Evolutionary conservation across 2,888 invertebrate species (phyloP), one percentile per base, ranked within the genome.

Genomic region (Bellardia pandia): DNA sequence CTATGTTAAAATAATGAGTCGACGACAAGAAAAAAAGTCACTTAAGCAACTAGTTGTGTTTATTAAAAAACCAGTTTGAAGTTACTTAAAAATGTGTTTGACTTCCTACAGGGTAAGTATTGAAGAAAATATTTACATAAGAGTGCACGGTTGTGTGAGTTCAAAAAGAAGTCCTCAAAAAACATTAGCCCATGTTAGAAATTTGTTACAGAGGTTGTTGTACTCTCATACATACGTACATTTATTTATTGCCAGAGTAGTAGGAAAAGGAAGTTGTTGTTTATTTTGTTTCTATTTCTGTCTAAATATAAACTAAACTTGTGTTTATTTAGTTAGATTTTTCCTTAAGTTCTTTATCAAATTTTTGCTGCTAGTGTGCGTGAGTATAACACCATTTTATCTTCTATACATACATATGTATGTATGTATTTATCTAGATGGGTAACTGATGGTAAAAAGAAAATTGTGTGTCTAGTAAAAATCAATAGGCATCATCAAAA

Each of bases 201-300:
- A 79, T 79, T 71, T 79, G 23, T 74, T 74, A 16, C 4, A 30
- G 23, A 79, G 60, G 71, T 71, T 62, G 16, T 79, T 71, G 51
- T n/a, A 79, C 69, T 48, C 48, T 30, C 3, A 56, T 1, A 56
- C 16, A 3, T 42, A 53, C 23, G 1, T 48, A 48, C n/a, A 16
- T 53, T 16, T 7, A 56, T 23, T 23, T 23, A 16, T 56, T 11
- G 16, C 3, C 5, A 33, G 5, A 69, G n/a, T 13, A 13, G 16
- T 13, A 23, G 40, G 6, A 14, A 72, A 74, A 30, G 30, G 4
- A 48, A 60, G n/a, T 11, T 13, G 40, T 9, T 16, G 40, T 9
- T 16, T 23, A 42, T 11, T 45, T 37, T 7, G 40, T 40, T 62
- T 37, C 14, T 7, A 2, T 40, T 62, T 2, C 40, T 62, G 9